These are phyloP conservation scores for Glyphotaelius pellucidus DNA, from an alignment of 2,888 invertebrate genomes.

Conservation along the genomic window DNA sequence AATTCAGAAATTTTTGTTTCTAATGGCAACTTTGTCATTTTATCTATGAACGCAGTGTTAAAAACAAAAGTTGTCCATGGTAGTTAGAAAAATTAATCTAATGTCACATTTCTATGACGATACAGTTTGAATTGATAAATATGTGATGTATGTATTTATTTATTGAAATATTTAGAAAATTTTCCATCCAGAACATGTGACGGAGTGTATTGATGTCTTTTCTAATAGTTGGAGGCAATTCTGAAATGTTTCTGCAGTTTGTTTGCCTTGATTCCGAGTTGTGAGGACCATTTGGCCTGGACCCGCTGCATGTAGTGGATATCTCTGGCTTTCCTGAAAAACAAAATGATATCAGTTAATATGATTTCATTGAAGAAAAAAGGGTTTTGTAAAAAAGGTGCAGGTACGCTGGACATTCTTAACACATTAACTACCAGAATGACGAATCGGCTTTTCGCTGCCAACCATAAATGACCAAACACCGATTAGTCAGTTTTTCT, in stretches of 20 bases:
- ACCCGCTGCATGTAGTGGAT: slow-evolving; percentile 90
- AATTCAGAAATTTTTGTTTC: not conserved
- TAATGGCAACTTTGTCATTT: not conserved
- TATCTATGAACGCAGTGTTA: not conserved
- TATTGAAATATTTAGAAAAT: not conserved
- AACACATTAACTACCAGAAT: no score
- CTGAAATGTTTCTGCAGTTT: slow-evolving; percentile 90
- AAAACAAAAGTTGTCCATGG: not conserved
- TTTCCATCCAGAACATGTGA: not conserved
- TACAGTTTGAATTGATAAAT: not conserved
- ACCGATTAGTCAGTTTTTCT: no score
- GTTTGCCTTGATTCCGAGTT: slow-evolving; percentile 87
- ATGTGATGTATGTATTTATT: not conserved
- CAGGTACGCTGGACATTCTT: no score
- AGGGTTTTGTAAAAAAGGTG: no score
- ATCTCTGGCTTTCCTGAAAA: slow-evolving; percentile 86
- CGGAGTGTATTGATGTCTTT: not conserved
- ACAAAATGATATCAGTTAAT: slow-evolving; percentile 60
- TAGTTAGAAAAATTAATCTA: not conserved
- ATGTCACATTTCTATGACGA: not conserved
- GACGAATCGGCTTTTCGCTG: no score
- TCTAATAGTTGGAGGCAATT: slow-evolving; percentile 82
- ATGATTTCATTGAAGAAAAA: not conserved
- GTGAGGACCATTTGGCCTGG: slow-evolving; percentile 86
- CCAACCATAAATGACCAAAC: no score